Evolutionary conservation across 2,113 vertebrate genomes (phyloP), one percentile per base, ranked within the genome.

Genomic region (Bolborhynchus lineola): DNA sequence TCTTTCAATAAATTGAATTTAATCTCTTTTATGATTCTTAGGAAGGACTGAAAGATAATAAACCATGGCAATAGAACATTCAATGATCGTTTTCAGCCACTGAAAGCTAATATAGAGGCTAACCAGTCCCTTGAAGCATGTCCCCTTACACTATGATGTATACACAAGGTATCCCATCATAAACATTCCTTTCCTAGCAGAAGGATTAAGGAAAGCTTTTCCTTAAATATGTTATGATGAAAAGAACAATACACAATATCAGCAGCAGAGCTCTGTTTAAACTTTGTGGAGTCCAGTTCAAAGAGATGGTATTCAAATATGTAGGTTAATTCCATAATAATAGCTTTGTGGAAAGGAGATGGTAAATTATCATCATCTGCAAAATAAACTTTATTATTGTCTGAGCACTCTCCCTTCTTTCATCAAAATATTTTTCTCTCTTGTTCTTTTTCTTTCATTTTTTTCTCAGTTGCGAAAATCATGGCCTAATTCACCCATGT

Each of bases 1-100:
- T 72, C 71, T 97, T 96, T 97, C 88, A 92, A 97, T 97, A 98
- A 97, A 98, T 96, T 97, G 91, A 97, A 97, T 98, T 96, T 96
- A 98, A 98, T 98, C 44, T 97, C 72, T 93, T 86, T 96, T 97
- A 97, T 91, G 97, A 97, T 96, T 94, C 95, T 97, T 96, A 57
- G 87, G 83, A 96, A 89, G 74, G 67, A 70, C 46, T 77, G 95
- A 71, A 80, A 89, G 87, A 95, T 97, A 96, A 95, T 95, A 96
- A 82, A 85, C 59, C 42, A 46, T 62, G 50, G 65, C 75, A 95
- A 95, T 19, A 95, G 96, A 97, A 92, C 29, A 86, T 82, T 91
- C 80, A 81, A 35, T 86, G 88, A 93, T 91, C 47, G 8, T 75
- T 95, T 77, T 77, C 83, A 93, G n/a, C 47, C 82, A 90, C 13